Evolutionary conservation across 1,140 invertebrate species (phyloP).

Genomic region (Drosophila novamexicana): DNA sequence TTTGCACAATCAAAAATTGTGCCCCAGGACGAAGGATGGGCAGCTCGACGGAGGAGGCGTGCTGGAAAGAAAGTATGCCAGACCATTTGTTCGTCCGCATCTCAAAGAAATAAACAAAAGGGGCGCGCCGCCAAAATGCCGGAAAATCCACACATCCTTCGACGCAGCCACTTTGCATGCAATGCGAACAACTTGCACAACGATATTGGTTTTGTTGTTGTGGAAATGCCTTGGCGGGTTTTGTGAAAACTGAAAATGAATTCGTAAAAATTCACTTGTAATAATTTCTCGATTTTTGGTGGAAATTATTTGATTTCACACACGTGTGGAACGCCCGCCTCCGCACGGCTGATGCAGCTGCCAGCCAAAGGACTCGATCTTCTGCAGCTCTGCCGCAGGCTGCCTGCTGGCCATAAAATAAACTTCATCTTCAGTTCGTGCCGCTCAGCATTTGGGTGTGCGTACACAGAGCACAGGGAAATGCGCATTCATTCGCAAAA

Average conservation of each 20-base stretch:
- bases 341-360: conserved; percentile 30
- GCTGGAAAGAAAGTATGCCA: conserved; percentile 1
- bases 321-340: conserved; percentile 65
- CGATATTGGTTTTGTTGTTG: conserved; percentile 12
- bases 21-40: neutral
- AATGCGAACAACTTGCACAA: conserved; percentile 59
- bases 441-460: conserved; percentile 24
- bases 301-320: conserved; percentile 82
- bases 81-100: conserved; percentile 58
- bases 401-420: conserved; percentile 64
- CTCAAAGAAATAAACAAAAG: conserved; percentile 81
- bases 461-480: neutral
- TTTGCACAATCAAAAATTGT: conserved; percentile 59
- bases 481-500: conserved; percentile 65
- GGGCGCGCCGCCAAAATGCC: conserved; percentile 64
- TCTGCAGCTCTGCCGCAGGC: conserved; percentile 21
- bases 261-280: conserved; percentile 76
- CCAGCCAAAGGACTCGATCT: conserved; percentile 33
- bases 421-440: conserved; percentile 74
- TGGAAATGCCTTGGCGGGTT: conserved; percentile 33
- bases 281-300: conserved; percentile 80
- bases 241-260: conserved; percentile 70
- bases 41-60: too few relatives aligned
- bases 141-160: conserved; percentile 80
- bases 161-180: conserved; percentile 72